A percentile compares a stretch with the other conserved stretches of the same genome.
phyloP scores from a whole-genome alignment of 2,113 vertebrate genomes.

The Talpa occidentalis region DNA sequence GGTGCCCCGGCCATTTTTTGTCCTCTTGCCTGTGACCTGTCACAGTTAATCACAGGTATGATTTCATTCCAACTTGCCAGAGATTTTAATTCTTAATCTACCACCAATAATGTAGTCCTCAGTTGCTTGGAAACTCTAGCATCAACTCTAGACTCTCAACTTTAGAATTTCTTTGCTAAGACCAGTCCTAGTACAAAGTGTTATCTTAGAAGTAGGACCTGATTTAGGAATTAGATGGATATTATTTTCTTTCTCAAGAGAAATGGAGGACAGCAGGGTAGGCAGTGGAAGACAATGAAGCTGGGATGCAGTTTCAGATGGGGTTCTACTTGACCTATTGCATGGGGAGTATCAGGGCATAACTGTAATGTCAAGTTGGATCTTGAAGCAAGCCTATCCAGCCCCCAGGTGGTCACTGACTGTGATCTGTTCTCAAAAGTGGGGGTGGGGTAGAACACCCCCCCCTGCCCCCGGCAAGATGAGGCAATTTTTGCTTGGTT shows the following conservation, averaged over 20 bases:
- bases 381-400: neutral
- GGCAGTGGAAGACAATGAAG: neutral
- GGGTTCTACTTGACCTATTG: neutral
- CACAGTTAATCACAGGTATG: neutral
- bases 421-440: neutral
- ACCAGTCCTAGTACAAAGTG: neutral
- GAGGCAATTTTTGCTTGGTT: neutral
- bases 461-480: too few species aligned
- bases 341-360: neutral
- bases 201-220: neutral
- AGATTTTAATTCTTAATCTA: neutral
- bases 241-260: neutral
- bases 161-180: neutral
- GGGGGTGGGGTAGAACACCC: neutral
- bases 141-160: neutral
- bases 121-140: neutral
- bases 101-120: neutral
- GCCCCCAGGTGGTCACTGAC: neutral
- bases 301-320: neutral
- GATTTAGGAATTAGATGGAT: neutral
- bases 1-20: neutral
- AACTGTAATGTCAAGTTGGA: neutral
- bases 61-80: neutral
- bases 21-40: neutral
- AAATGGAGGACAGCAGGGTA: neutral